Evolutionary conservation across 2,888 invertebrate genomes (phyloP), one percentile per base, ranked within the genome.

Genomic region (Mythimna vitellina): DNA sequence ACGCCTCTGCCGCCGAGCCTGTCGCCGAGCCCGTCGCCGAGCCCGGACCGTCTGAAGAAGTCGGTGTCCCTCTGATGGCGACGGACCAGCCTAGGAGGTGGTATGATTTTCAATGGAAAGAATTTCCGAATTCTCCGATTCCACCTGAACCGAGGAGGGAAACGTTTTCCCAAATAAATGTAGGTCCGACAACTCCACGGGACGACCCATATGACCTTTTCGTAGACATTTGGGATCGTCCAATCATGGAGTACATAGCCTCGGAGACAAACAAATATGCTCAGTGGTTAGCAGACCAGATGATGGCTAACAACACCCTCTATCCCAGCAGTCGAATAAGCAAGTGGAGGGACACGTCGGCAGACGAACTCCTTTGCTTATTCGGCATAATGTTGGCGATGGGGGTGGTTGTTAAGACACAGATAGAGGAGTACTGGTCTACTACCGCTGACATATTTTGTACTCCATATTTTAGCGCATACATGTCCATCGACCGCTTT

Each of bases 181-280:
- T 46, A 14, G 46, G 46, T 14, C 46, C 46, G 46, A 17, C 46
- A 46, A 46, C 17, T 46, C 17, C 9, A 1, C 35, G 32, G 32
- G 17, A 3, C 5, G 17, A 14, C 14, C 1, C 4, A 17, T 46
- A 17, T 17, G 46, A 46, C 5, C 46, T 5, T 5, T 17, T 1
- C 5, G 2, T 51, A n/a, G n/a, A n/a, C 17, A 64, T 64, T 6
- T 22, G 51, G 49, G n/a, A n/a, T n/a, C n/a, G n/a, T n/a, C n/a
- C n/a, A n/a, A n/a, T n/a, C n/a, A n/a, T n/a, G n/a, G n/a, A n/a
- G n/a, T n/a, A 32, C 49, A 49, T 49, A 49, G 49, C 32, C 46
- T 46, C 46, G 46, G 46, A 46, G 53, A 87, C 87, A 0, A 88
- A 87, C 58, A 77, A 38, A 1, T 68, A 68, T n/a, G 51, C 62